Evolutionary conservation across 2,888 invertebrate genomes (phyloP), one percentile per base, ranked within the genome.

Genomic region (Athetis lepigone): DNA sequence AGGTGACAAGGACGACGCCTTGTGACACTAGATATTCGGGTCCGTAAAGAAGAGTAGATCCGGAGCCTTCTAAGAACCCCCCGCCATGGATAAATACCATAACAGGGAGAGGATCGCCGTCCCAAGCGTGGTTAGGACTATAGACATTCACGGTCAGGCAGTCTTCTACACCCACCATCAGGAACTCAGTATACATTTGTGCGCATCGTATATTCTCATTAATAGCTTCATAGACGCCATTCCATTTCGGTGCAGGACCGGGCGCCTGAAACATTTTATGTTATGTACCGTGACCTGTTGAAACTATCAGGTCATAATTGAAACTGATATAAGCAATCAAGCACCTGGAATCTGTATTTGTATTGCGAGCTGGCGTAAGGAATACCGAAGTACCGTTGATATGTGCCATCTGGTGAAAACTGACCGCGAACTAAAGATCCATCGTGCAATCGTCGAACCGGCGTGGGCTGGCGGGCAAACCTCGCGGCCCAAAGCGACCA

Each of bases 51-150:
- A 67, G 23, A 1, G 61, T 21, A 29, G 51, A 33, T 16, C 66
- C 40, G 2, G 66, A 69, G 0, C 84, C 83, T 11, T 84, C 77
- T 5, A 18, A 49, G 49, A 77, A 85, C 0, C 76, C 85, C 29
- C 85, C 85, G 19, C 85, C 85, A 23, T 85, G 85, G 1, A 85
- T 77, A 54, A 70, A 84, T 7, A 85, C 79, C 85, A 84, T 85
- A 29, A 85, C 85, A 46, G 55, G 79, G 40, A 74, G 50, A 2
- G 47, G 57, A 9, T 33, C 4, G 11, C 18, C 51, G 16, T 57
- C 36, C 36, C 37, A 52, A 6, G 69, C 54, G 0, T 59, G n/a
- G 6, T 59, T 19, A 6, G 77, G 79, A 11, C 52, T 57, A 58
- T 76, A 84, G 2, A 86, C 80, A 45, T 85, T 85, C 8, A 85